These are phyloP conservation scores for Bolborhynchus lineola DNA, from an alignment of 2,113 vertebrate species.

Conservation along the genomic window DNA sequence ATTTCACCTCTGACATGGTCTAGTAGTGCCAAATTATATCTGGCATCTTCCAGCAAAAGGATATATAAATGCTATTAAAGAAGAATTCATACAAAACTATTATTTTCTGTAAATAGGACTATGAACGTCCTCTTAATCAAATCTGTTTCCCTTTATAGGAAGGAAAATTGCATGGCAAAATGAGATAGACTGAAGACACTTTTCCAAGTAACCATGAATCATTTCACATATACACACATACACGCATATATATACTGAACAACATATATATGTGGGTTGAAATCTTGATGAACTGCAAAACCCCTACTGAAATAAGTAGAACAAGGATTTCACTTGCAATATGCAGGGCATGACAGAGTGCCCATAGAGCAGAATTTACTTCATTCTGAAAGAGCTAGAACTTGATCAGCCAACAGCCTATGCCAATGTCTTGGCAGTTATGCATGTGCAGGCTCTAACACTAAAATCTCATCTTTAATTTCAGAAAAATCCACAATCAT, in stretches of 20 bases:
- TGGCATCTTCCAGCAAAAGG: not conserved
- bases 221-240: not conserved
- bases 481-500: not conserved
- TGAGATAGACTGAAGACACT: not conserved
- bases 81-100: not conserved
- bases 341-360: not conserved
- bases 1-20: not conserved
- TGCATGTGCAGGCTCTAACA: not conserved
- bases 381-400: not conserved
- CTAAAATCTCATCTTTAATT: not conserved
- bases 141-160: not conserved
- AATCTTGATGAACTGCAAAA: not conserved
- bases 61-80: not conserved
- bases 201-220: not conserved
- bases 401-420: not conserved
- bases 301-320: not conserved
- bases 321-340: not conserved
- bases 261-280: not conserved
- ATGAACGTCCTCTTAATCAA: not conserved
- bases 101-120: not conserved
- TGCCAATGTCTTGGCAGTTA: not conserved
- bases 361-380: not conserved
- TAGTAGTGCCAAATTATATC: not conserved
- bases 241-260: not conserved
- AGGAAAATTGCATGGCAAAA: not conserved